Conservation (phyloP, 2,888 invertebrate species). For the Poecilus cupreus region DNA sequence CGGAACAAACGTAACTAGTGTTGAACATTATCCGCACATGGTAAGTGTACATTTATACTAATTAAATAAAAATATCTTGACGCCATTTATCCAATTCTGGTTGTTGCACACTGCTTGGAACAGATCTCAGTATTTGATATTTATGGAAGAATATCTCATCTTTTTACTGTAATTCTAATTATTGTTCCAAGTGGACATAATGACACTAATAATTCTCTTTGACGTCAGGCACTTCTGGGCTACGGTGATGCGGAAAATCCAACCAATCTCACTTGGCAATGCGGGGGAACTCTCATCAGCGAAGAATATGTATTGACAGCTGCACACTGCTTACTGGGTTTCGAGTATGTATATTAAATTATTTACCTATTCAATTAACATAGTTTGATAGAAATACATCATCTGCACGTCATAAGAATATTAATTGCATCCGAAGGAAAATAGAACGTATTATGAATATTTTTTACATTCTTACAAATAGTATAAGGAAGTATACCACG, state of each 20-base stretch:
- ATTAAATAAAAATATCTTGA: too few relatives aligned
- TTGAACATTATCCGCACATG: conserved; percentile 70
- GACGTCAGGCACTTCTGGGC: conserved; percentile 67
- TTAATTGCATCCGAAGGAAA: too few relatives aligned
- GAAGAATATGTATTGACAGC: conserved; percentile 80
- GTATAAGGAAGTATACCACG: too few relatives aligned
- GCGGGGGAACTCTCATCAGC: conserved; percentile 82
- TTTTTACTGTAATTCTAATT: too few relatives aligned
- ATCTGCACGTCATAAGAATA: background rate
- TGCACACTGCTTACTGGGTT: conserved; percentile 76
- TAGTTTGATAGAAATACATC: background rate
- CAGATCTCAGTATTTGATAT: too few relatives aligned
- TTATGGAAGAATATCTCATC: too few relatives aligned
- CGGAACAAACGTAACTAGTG: conserved; percentile 11
- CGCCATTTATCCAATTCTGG: too few relatives aligned
- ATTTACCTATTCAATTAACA: background rate
- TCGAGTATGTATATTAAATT: conserved; percentile 64
- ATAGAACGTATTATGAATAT: too few relatives aligned
- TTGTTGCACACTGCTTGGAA: too few relatives aligned
- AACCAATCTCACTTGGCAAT: conserved; percentile 71
- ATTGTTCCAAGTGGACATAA: too few relatives aligned
- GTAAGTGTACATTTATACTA: conserved; percentile 62
- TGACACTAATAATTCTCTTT: background rate
- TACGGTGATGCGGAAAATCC: conserved; percentile 63
- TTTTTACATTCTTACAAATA: too few relatives aligned